Evolutionary conservation across 2,113 vertebrate species (phyloP), one percentile per base, ranked within the genome.

Genomic region (Pygathrix nemaeus): DNA sequence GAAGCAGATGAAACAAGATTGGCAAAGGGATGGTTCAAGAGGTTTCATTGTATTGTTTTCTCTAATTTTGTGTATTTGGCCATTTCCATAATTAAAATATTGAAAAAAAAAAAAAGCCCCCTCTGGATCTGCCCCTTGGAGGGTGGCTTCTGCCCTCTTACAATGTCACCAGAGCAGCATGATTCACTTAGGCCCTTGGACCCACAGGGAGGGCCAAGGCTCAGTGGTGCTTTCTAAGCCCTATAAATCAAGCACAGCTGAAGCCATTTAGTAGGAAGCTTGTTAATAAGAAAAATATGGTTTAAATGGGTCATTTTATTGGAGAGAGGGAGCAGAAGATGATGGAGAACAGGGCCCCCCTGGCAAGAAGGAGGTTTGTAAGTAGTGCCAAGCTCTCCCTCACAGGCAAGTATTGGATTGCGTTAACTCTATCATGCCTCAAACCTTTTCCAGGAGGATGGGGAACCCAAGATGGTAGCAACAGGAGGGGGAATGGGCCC

Each of bases 281-380:
- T 85, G 87, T 90, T 97, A 97, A 98, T 79, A 98, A 97, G 98
- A 97, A 98, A 97, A 98, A 96, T 91, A 94, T 98, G 97, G 73
- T 93, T 96, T 98, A 98, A 98, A 98, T 68, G 92, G 83, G 89
- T 98, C 97, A 96, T 98, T 98, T 98, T 98, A 98, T 93, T 98
- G 93, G 75, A 38, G 9, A 64, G 94, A 94, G n/a, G 86, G 87
- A 90, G 55, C 76, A 35, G 96, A 98, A 96, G 96, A 78, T 96
- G 97, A 88, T 97, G 91, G 95, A 94, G 97, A 96, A 90, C 96
- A 97, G 94, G 83, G 91, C 92, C 21, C 81, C 83, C 75, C 93
- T 98, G 83, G 96, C 96, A 97, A 83, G 50, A 16, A 85, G 52
- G 80, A 96, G 94, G 92, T 81, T 96, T 93, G 38, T 82, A 82